Conservation (phyloP, 2,888 invertebrate genomes). For the Thymelicus acteon region DNA sequence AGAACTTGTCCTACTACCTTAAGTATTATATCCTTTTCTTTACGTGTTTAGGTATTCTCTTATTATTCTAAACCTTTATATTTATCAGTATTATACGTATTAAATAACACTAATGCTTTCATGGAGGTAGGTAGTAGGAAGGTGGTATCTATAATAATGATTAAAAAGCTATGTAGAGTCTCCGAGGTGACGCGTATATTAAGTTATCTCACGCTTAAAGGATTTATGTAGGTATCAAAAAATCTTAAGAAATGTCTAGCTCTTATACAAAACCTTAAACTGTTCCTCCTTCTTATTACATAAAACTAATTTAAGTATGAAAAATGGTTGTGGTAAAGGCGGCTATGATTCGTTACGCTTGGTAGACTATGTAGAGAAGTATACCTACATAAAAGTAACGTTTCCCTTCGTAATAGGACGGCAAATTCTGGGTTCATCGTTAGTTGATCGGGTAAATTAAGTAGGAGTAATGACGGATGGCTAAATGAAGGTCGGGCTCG, state of each 20-base stretch:
- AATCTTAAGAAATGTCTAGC: too few species aligned
- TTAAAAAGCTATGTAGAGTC: too few species aligned
- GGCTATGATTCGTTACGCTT: conserved; percentile 19
- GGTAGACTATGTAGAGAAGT: background rate
- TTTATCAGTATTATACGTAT: too few species aligned
- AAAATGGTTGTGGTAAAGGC: background rate
- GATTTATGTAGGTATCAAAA: too few species aligned
- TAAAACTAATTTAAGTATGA: background rate
- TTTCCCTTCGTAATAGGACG: conserved; percentile 33
- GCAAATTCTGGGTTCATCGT: conserved; percentile 64
- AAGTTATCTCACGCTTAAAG: too few species aligned
- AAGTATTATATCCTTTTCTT: background rate
- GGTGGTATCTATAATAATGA: too few species aligned
- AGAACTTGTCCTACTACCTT: background rate
- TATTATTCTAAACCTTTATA: background rate
- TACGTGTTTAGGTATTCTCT: background rate
- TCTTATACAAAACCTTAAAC: too few species aligned
- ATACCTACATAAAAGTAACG: conserved; percentile 17
- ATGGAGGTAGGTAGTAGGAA: too few species aligned
- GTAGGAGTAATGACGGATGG: conserved; percentile 35
- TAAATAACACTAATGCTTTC: too few species aligned
- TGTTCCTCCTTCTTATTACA: too few species aligned
- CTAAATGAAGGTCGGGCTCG: conserved; percentile 29
- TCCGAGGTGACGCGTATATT: too few species aligned
- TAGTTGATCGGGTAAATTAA: conserved; percentile 57